Evolutionary conservation across 2,888 invertebrate genomes (phyloP).

Genomic region (Epinotia brunnichana): DNA sequence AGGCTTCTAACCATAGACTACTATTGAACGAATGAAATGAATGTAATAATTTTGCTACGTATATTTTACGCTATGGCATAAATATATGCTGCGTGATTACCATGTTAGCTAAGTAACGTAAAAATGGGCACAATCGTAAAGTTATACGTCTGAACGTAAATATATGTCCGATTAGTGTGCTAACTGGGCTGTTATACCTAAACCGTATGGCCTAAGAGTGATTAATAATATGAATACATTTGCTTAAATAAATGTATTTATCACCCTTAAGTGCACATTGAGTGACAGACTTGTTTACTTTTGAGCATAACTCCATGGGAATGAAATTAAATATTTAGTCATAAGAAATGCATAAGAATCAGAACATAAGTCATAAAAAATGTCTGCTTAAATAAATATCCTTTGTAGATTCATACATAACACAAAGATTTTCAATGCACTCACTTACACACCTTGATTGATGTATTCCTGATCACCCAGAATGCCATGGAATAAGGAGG

Average conservation of each 20-base stretch:
- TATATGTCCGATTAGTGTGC: no score
- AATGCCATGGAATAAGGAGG: constrained; percentile 87
- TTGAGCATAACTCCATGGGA: constrained; percentile 28
- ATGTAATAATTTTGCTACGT: no score
- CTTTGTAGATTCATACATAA: not conserved
- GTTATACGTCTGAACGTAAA: no score
- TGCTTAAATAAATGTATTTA: not conserved
- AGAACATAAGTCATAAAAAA: not conserved
- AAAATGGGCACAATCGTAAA: no score
- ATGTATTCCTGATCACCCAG: constrained; percentile 84
- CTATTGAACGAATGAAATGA: no score
- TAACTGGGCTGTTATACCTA: no score
- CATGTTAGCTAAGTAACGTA: no score
- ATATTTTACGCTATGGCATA: no score
- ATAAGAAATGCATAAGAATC: not conserved
- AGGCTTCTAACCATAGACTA: no score
- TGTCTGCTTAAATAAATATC: not conserved
- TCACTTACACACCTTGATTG: constrained; percentile 66
- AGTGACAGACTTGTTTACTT: not conserved
- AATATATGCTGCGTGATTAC: no score
- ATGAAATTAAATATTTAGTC: constrained; percentile 26
- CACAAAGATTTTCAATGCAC: not conserved
- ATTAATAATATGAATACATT: no score
- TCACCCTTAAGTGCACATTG: not conserved
- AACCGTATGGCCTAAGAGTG: no score